Evolutionary conservation across 2,888 invertebrate species (phyloP).

Genomic region (Orthonychiurus folsomi): DNA sequence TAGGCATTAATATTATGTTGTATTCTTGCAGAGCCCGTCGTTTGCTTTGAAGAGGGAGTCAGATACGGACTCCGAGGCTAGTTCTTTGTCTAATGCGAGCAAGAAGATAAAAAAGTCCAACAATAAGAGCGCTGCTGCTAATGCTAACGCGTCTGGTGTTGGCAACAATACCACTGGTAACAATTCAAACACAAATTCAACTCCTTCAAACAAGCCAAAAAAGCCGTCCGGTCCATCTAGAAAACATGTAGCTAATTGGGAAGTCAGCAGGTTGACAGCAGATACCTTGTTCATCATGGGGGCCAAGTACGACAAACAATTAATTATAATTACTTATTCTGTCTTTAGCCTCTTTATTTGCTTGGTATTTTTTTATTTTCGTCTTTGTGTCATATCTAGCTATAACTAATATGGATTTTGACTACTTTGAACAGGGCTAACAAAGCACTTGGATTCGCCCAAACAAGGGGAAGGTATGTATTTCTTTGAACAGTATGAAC

Average conservation of each 20-base stretch:
- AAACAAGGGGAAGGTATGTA: conserved; percentile 54
- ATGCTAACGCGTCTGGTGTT: conserved; percentile 15
- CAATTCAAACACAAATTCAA: conserved; percentile 23
- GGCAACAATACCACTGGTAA: conserved; percentile 30
- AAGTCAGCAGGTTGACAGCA: conserved; percentile 59
- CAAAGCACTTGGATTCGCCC: conserved; percentile 64
- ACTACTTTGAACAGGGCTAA: conserved; percentile 47
- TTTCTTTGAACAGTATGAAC: no score
- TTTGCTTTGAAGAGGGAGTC: conserved; percentile 57
- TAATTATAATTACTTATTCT: conserved; percentile 8
- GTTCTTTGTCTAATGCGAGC: conserved; percentile 42
- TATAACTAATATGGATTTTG: neutral
- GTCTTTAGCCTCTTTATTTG: no score
- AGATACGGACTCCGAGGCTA: conserved; percentile 56
- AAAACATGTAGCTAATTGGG: conserved; percentile 56
- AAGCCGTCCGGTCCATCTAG: conserved; percentile 39
- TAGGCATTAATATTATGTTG: conserved; percentile 26
- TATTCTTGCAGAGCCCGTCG: conserved; percentile 49
- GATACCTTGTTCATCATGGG: conserved; percentile 74
- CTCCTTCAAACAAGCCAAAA: conserved; percentile 37
- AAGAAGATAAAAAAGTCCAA: conserved; percentile 40
- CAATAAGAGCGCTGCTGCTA: conserved; percentile 26
- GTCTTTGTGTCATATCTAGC: no score
- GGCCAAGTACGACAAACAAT: conserved; percentile 51
- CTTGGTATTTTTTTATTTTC: no score